Evolutionary conservation across 2,113 vertebrate genomes (phyloP).

Genomic region (Stegostoma tigrinum): DNA sequence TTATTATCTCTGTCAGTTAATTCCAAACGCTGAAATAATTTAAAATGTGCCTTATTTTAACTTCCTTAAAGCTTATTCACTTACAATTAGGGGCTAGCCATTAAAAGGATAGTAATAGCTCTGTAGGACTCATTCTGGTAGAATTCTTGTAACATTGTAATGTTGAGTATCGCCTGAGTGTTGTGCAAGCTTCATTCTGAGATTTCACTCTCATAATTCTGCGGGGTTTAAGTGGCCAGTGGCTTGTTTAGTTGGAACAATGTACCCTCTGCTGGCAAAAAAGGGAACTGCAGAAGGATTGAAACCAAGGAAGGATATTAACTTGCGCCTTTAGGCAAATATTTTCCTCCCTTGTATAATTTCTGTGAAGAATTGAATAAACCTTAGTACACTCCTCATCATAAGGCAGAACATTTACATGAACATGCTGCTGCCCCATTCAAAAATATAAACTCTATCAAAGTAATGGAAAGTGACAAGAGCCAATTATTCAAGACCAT

Average conservation of each 20-base stretch:
- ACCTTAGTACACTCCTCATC: not conserved
- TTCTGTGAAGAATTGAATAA: not conserved
- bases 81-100: not conserved
- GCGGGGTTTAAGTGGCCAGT: not conserved
- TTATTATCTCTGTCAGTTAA: too few relatives aligned
- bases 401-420: not conserved
- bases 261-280: slow-evolving; percentile 26
- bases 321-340: not conserved
- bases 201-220: not conserved
- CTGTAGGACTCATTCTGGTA: not conserved
- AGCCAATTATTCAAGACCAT: not conserved
- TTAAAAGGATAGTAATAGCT: not conserved
- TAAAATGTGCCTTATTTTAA: too few relatives aligned
- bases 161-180: not conserved
- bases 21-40: not conserved
- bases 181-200: not conserved
- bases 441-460: not conserved
- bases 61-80: not conserved
- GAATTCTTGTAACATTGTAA: not conserved
- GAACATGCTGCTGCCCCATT: not conserved
- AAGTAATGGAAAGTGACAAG: not conserved
- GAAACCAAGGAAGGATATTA: not conserved
- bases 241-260: not conserved
- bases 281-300: not conserved
- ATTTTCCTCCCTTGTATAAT: too few relatives aligned